Base-by-base conservation (phyloP, 2,888 invertebrate species). In the Chironomus tentans region DNA sequence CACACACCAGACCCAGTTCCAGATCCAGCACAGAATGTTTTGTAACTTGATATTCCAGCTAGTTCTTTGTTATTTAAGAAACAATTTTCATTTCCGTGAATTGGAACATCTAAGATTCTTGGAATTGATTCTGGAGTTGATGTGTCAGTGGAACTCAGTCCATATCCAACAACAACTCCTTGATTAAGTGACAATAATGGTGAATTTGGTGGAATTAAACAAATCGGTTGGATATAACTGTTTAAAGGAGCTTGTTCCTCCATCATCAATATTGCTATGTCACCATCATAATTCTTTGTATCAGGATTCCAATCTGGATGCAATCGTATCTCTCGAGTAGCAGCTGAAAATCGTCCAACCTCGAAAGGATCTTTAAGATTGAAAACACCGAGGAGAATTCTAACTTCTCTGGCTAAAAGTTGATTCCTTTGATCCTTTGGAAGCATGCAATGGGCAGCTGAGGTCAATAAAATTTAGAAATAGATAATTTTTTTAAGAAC, bases 261-360 rank as follows among this genome's bases (percentile, higher is more conserved):
- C 46, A 46, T 21, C 10, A 15, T 4, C 15, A 72, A n/a, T 3
- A 72, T 12, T 3, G 72, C 72, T 6, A 72, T 24, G 56, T 72
- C 72, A 7, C 21, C 72, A 22, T 72, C 72, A 50, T 56, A 72
- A 2, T n/a, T 21, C 2, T 21, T 12, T 50, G 13, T 15, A 15
- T 50, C 21, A 13, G 72, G 72, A 24, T 72, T 50, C 72, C 72
- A 72, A 18, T 72, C 72, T 3, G 72, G 72, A 56, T 72, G 72
- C 18, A 72, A n/a, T n/a, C 18, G 3, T 2, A 72, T 72, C 13
- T 72, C 21, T 5, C 10, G 10, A 15, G 4, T 50, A 1, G 50
- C n/a, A 6, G n/a, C 50, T 50, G 50, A 15, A 15, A 4, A 13
- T 50, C 50, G 4, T 1, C 50, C 50, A 4, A 15, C 4, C 5